These are phyloP conservation scores for Xyliphius kryptos DNA, from an alignment of 2,113 vertebrate genomes.

Conservation along the genomic window DNA sequence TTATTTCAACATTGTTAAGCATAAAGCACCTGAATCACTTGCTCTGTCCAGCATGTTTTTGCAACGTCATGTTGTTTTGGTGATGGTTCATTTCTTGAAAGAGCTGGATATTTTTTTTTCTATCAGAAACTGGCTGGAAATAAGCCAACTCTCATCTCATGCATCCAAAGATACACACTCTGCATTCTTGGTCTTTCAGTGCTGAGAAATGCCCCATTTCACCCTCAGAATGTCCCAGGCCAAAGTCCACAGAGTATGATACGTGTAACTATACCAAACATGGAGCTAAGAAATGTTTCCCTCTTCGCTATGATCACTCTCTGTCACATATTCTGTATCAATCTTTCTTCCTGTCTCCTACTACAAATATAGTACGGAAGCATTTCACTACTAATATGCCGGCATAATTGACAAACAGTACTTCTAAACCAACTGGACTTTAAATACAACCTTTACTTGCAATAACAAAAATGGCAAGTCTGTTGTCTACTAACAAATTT, in stretches of 20 bases:
- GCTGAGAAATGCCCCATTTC: conserved; percentile 10
- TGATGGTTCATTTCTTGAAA: background rate
- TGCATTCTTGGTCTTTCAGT: too few species aligned
- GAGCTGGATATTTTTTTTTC: conserved; percentile 4
- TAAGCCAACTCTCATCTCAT: conserved; percentile 15
- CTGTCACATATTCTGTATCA: conserved; percentile 9
- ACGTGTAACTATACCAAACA: conserved; percentile 28
- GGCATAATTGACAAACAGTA: background rate
- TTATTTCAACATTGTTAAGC: too few species aligned
- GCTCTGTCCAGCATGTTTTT: background rate
- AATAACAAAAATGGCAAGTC: conserved; percentile 10
- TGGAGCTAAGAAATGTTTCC: conserved; percentile 13
- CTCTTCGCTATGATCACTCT: background rate
- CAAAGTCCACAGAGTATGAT: conserved; percentile 16
- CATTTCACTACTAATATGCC: background rate
- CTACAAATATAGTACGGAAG: background rate
- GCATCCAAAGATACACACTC: conserved; percentile 3
- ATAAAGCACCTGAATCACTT: background rate
- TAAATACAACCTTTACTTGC: conserved; percentile 15
- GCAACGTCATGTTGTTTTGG: background rate
- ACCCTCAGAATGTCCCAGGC: conserved; percentile 12
- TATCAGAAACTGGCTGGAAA: conserved; percentile 17
- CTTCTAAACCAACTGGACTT: too few species aligned
- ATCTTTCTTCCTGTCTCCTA: too few species aligned
- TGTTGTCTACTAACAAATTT: conserved; percentile 12